Evolutionary conservation across 2,888 invertebrate genomes (phyloP), one percentile per base, ranked within the genome.

Genomic region (Malthinus flaveolus): DNA sequence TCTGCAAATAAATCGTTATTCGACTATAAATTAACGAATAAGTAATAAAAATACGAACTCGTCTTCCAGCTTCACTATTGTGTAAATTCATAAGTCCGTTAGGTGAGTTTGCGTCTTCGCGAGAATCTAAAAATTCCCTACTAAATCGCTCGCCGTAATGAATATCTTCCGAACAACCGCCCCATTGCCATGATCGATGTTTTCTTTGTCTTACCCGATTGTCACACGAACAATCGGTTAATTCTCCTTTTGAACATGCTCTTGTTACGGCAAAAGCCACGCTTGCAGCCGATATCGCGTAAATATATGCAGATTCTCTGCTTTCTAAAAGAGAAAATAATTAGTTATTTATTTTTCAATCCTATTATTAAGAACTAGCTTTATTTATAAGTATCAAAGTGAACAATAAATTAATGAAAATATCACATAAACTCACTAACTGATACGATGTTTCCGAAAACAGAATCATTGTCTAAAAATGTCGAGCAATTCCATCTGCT

Each of bases 401-500:
- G 8, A 59, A 23, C 59, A 64, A 62, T 59, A 61, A 49, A 58
- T 60, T 9, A 62, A 65, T 44, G 64, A 52, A n/a, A n/a, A n/a
- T n/a, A n/a, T 12, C 4, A 12, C n/a, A 47, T 37, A 46, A 51
- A 62, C 93, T 90, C 84, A 95, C 95, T 90, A 75, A 91, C 88
- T 73, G 87, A 84, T 62, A 91, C 85, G 53, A 93, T 89, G 62
- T 91, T 89, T 54, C 95, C 95, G 72, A 95, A 95, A 57, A 93
- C 88, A 35, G 89, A 87, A 39, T 67, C 68, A 77, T 91, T 88
- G 52, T 86, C 85, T 31, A 85, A 83, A 77, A 85, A 87, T 6
- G 90, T 88, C 57, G 92, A 89, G 79, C 95, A 95, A 78, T 95
- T 95, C 94, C 94, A 95, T 72, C 94, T 83, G 70, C 91, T 89